Evolutionary conservation across 1,140 invertebrate species (phyloP), one percentile per base, ranked within the genome.

Genomic region (Polypedilum pembai): DNA sequence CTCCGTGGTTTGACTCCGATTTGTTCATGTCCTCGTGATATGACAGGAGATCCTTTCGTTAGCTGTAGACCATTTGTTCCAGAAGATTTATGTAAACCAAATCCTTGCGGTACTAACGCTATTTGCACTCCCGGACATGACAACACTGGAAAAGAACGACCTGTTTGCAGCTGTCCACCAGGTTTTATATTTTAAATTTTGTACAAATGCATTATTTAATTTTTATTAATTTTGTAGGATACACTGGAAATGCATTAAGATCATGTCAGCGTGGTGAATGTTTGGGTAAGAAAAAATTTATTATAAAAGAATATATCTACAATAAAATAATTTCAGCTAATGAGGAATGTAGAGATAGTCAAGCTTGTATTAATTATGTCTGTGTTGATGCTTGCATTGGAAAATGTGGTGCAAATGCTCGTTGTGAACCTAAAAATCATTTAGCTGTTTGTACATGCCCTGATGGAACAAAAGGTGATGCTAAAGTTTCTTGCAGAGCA

Each of bases 381-480:
- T 92, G 91, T 79, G 85, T 88, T 74, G 89, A 92, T 81, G 90
- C 91, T 0, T 95, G 92, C 79, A 86, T 88, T 15, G 89, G 89
- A 73, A 91, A 93, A 78, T 95, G 93, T 78, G 90, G 90, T 56
- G 83, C 85, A 0, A 80, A 74, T 40, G 82, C 82, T 0, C 75
- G 33, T 18, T 90, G 89, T 76, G 86, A 87, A 77, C 85, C 87
- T 0, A 83, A 90, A 12, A 85, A 90, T 45, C 93, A 95, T 79
- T 87, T 93, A 69, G 92, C 93, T 1, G 91, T 94, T 12, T 95
- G 93, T 80, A 91, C 91, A 1, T 96, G 94, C 79, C 89, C 91
- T 0, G 83, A 88, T 41, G 94, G 94, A 73, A 90, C 87, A 76
- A 84, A 88, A n/a, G 92, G 92, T 7, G 89, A 93, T 83, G 90